A percentile compares a stretch with the other conserved stretches of the same genome.
These are phyloP conservation scores for Actias luna DNA, from an alignment of 2,888 invertebrate genomes.

Conservation along the genomic window DNA sequence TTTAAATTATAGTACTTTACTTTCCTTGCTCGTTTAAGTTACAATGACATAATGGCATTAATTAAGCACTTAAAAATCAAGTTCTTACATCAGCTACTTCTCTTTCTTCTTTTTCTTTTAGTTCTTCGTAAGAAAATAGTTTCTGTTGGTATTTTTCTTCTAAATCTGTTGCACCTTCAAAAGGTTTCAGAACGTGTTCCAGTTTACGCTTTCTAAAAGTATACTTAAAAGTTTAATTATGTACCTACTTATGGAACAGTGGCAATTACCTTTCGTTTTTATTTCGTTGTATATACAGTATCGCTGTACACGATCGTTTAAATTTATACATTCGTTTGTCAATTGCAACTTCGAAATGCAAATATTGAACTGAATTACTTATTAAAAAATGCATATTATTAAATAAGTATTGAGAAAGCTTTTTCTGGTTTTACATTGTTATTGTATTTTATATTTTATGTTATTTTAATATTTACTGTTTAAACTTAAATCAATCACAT, in stretches of 20 bases:
- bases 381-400: too few relatives aligned
- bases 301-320: too few relatives aligned
- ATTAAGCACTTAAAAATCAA: neutral
- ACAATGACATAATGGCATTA: neutral
- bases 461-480: too few relatives aligned
- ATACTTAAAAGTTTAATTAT: neutral
- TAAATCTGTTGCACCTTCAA: slow-evolving; percentile 60
- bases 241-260: neutral
- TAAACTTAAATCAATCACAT: too few relatives aligned
- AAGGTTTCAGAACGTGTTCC: slow-evolving; percentile 67
- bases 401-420: too few relatives aligned
- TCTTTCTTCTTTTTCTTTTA: slow-evolving; percentile 61
- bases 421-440: too few relatives aligned
- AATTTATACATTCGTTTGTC: too few relatives aligned
- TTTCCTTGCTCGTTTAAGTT: neutral
- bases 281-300: too few relatives aligned
- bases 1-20: neutral
- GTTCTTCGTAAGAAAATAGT: slow-evolving; percentile 56
- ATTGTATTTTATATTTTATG: too few relatives aligned
- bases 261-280: too few relatives aligned
- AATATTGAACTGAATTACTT: too few relatives aligned
- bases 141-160: slow-evolving; percentile 73
- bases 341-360: too few relatives aligned
- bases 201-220: slow-evolving; percentile 66
- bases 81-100: slow-evolving; percentile 61